Base-by-base conservation (phyloP, 2,113 vertebrate genomes). In the Danionella cerebrum region DNA sequence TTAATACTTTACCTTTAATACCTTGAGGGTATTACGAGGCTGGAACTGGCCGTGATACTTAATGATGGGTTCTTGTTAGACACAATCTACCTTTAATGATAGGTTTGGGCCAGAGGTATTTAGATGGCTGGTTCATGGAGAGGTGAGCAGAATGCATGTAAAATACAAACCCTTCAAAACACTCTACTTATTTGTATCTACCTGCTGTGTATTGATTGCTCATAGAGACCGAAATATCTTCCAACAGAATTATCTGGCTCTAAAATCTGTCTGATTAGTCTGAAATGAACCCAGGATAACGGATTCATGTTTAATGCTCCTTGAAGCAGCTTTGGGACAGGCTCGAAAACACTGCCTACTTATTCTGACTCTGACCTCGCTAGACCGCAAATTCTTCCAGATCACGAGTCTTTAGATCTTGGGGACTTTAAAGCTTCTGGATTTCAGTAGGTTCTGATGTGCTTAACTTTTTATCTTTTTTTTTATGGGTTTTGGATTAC, bases 231-330 rank as follows among this genome's bases (percentile, higher is more conserved):
- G 19, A 22, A 18, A 42, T 18, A 42, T 21, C n/a, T 29, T 11
- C 22, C 7, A 60, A 7, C 33, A 24, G 52, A 41, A 38, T 31
- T 39, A 18, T 53, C n/a, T 50, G 48, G 41, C 58, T 27, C 48
- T 57, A 36, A 54, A 68, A 53, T 13, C 12, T 22, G 14, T 72
- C 38, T 71, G 55, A 60, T 63, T 66, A 41, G 54, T 44, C 67
- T 59, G 36, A 48, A 73, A 71, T 60, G 51, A 24, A n/a, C 14
- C 48, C 25, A 51, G 53, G 11, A 13, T 41, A 29, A 53, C 12
- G 19, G 60, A 24, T 71, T 55, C 25, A 36, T 72, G 48, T 69
- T 59, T 70, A 45, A 64, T 57, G 48, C 67, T 67, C 67, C 47
- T 47, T 45, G 55, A 66, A 72, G 69, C 45, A 25, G 19, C 8